phyloP scores from a whole-genome alignment of 2,797 vertebrate genomes.

The Nannoperca australis region DNA sequence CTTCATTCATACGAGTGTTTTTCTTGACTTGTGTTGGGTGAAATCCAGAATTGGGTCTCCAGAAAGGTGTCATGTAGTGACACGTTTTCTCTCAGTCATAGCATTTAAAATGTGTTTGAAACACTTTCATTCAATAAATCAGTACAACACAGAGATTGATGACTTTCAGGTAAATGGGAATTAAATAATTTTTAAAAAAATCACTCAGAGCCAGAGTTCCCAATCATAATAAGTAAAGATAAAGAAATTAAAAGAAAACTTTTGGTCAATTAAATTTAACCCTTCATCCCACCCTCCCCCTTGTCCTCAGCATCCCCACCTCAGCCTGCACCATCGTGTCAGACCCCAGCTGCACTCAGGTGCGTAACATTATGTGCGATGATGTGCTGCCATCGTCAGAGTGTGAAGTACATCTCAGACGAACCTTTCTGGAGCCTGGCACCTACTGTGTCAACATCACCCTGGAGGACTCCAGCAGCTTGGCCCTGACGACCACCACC shows the following conservation, averaged over 20 bases:
- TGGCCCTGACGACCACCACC: slow-evolving; percentile 88
- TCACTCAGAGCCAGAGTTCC: not conserved
- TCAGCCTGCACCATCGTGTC: slow-evolving; percentile 92
- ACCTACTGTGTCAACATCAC: slow-evolving; percentile 96
- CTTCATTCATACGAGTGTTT: not conserved
- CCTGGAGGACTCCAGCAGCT: slow-evolving; percentile 86
- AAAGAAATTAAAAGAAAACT: not conserved
- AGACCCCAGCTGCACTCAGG: slow-evolving; percentile 87
- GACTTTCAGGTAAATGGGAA: not conserved
- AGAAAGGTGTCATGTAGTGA: not conserved
- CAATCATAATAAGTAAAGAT: not conserved
- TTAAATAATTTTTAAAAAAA: not conserved
- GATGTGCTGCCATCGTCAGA: slow-evolving; percentile 67
- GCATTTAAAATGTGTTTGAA: not conserved
- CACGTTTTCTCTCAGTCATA: not conserved
- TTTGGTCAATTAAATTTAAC: not conserved
- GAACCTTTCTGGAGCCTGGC: slow-evolving; percentile 89
- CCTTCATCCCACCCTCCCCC: not conserved
- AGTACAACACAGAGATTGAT: not conserved
- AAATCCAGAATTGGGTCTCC: not conserved
- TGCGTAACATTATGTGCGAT: slow-evolving; percentile 86
- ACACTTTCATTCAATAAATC: not conserved
- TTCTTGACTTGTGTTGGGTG: not conserved
- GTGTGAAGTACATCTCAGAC: slow-evolving; percentile 88
- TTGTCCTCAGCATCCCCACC: slow-evolving; percentile 85